Evolutionary conservation across 37 sponge, comb jelly and placozoan species (phyloP).

Genomic region (Halichondria panicea): DNA sequence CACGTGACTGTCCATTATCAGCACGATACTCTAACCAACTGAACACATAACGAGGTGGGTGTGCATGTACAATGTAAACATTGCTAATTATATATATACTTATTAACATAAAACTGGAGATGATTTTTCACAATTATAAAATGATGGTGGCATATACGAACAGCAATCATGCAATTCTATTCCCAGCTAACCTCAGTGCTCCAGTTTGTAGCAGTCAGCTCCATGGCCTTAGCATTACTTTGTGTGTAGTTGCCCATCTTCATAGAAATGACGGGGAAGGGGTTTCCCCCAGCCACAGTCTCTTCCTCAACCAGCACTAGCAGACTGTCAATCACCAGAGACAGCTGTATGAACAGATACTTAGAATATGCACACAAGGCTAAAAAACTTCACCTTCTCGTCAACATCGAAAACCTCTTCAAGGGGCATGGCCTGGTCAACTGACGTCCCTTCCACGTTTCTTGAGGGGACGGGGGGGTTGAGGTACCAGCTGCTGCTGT

Average conservation of each 20-base stretch:
- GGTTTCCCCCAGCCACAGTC: not conserved
- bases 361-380: too few relatives aligned
- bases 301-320: constrained; percentile 37
- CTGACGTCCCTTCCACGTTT: not conserved
- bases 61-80: not conserved
- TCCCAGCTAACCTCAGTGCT: not conserved
- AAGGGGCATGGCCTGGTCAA: too few relatives aligned
- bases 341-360: too few relatives aligned
- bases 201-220: constrained; percentile 4
- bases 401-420: too few relatives aligned
- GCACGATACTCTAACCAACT: not conserved
- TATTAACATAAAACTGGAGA: not conserved
- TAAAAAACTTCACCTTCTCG: too few relatives aligned
- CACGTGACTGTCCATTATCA: too few relatives aligned
- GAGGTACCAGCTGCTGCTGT: constrained; percentile 20
- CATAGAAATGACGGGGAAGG: constrained; percentile 30
- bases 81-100: not conserved
- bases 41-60: not conserved
- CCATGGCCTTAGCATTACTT: constrained; percentile 14
- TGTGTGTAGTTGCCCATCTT: constrained; percentile 39
- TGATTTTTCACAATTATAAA: not conserved
- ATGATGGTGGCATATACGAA: not conserved
- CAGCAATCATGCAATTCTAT: not conserved
- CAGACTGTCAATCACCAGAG: constrained; percentile 1
- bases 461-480: not conserved